Conservation (phyloP, 2,888 invertebrate genomes). For the Philonicus albiceps region DNA sequence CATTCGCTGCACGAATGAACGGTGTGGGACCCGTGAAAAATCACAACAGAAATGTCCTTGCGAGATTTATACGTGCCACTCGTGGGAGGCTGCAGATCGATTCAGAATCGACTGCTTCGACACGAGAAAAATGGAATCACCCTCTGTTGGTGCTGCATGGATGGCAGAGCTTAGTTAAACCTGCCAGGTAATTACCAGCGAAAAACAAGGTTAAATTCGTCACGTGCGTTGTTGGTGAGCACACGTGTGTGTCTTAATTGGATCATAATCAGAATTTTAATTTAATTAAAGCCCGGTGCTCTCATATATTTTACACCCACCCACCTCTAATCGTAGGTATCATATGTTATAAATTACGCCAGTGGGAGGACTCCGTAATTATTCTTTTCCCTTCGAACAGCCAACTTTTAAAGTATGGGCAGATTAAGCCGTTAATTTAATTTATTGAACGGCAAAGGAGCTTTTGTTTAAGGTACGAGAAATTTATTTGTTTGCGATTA, state of each 20-base stretch:
- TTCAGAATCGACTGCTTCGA: neutral
- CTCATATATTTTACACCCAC: neutral
- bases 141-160: neutral
- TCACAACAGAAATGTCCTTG: neutral
- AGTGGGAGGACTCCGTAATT: constrained; percentile 2
- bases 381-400: constrained; percentile 27
- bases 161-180: neutral
- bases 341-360: constrained; percentile 32
- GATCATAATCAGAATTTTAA: constrained; percentile 17
- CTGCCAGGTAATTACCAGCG: neutral
- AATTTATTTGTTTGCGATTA: constrained; percentile 32
- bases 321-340: neutral
- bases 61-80: neutral
- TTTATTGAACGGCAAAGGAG: constrained; percentile 30
- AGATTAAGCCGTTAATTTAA: constrained; percentile 37
- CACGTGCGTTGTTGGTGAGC: neutral
- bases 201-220: neutral
- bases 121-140: neutral
- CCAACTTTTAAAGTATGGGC: constrained; percentile 23
- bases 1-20: neutral
- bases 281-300: constrained; percentile 9
- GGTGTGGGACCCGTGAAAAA: neutral
- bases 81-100: neutral
- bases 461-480: constrained; percentile 18
- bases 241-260: constrained; percentile 15